A percentile compares a stretch with the other conserved stretches of the same genome.
phyloP scores from a whole-genome alignment of 2,888 invertebrate genomes.

The Drosophila tanythrix region DNA sequence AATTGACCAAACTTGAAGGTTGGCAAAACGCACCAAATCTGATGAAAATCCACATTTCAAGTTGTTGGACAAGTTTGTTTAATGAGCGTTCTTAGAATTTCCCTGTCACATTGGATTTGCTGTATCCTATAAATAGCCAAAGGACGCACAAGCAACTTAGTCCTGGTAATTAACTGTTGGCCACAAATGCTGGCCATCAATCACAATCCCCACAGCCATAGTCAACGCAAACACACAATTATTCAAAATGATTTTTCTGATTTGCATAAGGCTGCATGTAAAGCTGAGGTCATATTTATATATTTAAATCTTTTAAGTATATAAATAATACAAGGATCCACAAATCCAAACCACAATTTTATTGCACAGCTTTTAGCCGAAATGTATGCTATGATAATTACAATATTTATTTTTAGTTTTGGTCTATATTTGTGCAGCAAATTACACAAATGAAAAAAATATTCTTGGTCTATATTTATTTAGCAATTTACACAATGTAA shows the following conservation, averaged over 20 bases:
- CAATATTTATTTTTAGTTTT: not conserved
- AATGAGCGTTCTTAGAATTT: slow-evolving; percentile 8
- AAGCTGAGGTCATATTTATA: not conserved
- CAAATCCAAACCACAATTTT: not conserved
- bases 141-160: slow-evolving; percentile 6
- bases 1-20: slow-evolving; percentile 66
- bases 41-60: slow-evolving; percentile 17
- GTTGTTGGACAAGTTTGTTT: slow-evolving; percentile 1
- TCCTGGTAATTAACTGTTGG: slow-evolving; percentile 58
- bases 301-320: too few species aligned
- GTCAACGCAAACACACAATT: slow-evolving; percentile 20
- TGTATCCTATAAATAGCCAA: slow-evolving; percentile 44
- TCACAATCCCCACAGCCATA: slow-evolving; percentile 35
- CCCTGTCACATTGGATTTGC: slow-evolving; percentile 20
- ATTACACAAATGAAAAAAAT: not conserved
- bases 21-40: slow-evolving; percentile 22
- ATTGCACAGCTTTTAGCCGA: not conserved
- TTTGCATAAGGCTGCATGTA: not conserved
- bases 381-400: not conserved
- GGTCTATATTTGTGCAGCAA: not conserved
- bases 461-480: not conserved
- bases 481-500: not conserved
- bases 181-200: slow-evolving; percentile 59
- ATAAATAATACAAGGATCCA: not conserved
- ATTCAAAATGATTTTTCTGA: slow-evolving; percentile 12